These are phyloP conservation scores for Habropoda laboriosa DNA, from an alignment of 1,140 invertebrate genomes.

Conservation along the genomic window DNA sequence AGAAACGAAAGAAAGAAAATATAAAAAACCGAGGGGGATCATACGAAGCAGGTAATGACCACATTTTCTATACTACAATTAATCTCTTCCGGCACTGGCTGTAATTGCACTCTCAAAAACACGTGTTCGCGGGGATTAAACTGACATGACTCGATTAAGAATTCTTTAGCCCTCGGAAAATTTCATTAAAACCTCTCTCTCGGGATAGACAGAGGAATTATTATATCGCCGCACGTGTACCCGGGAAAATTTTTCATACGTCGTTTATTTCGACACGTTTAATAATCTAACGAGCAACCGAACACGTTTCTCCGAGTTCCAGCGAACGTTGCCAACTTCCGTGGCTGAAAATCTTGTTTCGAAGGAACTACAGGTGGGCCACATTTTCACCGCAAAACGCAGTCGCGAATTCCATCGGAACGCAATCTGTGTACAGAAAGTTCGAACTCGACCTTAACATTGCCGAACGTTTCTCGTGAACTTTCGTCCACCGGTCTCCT, in stretches of 20 bases:
- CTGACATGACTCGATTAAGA: background rate
- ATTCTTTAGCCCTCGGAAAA: background rate
- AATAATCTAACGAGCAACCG: background rate
- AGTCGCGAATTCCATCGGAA: constrained; percentile 7
- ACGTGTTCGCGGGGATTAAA: background rate
- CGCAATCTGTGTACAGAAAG: constrained; percentile 49
- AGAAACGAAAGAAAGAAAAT: no score
- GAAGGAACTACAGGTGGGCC: background rate
- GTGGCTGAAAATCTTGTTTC: background rate
- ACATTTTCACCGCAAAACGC: background rate
- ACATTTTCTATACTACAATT: background rate
- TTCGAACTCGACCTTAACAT: constrained; percentile 55
- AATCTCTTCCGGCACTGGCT: background rate
- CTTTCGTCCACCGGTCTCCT: constrained; percentile 29
- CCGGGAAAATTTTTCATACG: background rate
- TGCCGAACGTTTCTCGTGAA: constrained; percentile 33
- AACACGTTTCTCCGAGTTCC: background rate
- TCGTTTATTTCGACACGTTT: background rate
- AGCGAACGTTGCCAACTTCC: background rate
- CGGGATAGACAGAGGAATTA: background rate
- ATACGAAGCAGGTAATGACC: background rate
- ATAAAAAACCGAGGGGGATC: no score
- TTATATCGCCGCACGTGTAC: background rate
- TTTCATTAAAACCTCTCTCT: constrained; percentile 16
- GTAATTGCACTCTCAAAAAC: constrained; percentile 4